Evolutionary conservation across 1,140 invertebrate species (phyloP), one percentile per base, ranked within the genome.

Genomic region (Sminthurides bifidus): DNA sequence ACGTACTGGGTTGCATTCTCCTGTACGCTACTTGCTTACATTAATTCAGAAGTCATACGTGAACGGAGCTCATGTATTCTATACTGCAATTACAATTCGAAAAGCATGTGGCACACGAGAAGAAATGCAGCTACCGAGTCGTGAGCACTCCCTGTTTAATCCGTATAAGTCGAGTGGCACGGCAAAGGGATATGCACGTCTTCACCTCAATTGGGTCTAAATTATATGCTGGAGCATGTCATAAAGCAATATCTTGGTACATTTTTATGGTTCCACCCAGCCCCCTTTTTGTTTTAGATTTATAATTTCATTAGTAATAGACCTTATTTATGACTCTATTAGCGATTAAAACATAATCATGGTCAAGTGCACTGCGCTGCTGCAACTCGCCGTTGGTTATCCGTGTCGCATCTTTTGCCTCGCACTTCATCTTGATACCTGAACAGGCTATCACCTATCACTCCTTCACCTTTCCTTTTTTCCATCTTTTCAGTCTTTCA

Each of bases 291-390:
- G 48, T 59, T 59, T 59, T 54, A 58, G 48, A 62, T 58, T 59
- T 59, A 57, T 58, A 59, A 59, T 59, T 59, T 59, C 57, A 59
- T 59, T 59, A 54, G 52, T 31, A 43, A 53, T 43, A 43, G 48
- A 38, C 46, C 49, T 57, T 57, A 61, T 61, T 61, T 61, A 61
- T 61, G 59, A 61, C 59, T 61, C 55, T 58, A 57, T 61, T 61
- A 61, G 52, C 53, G 52, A 61, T 61, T 61, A 61, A 61, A 61
- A 57, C 56, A 54, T 54, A 54, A 60, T 60, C 55, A 35, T 50
- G 30, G 50, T 23, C n/a, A 17, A 41, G 10, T 12, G 41, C 43
- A 43, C 53, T 51, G 49, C 56, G 41, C n/a, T n/a, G n/a, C n/a
- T n/a, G n/a, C n/a, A n/a, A n/a, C 29, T 49, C 46, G 26, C 23